These are phyloP conservation scores for Panagrolaimus sp. DNA, from an alignment of 1,140 invertebrate genomes.

Conservation along the genomic window DNA sequence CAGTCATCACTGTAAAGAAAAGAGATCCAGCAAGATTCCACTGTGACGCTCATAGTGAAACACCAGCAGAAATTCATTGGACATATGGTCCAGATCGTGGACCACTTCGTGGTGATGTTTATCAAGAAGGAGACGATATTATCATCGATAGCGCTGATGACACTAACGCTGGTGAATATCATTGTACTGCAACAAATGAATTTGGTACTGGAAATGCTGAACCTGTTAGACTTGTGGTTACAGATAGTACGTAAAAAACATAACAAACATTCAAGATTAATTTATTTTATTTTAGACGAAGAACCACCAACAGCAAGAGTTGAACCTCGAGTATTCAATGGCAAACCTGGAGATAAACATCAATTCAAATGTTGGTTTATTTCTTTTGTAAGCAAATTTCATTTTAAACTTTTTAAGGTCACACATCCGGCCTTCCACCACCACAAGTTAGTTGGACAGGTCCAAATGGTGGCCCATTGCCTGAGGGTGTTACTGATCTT, in stretches of 20 bases:
- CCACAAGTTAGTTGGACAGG: slow-evolving; percentile 41
- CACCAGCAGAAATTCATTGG: slow-evolving; percentile 52
- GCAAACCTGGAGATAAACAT: slow-evolving; percentile 50
- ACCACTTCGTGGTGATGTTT: slow-evolving; percentile 43
- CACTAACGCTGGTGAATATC: slow-evolving; percentile 43
- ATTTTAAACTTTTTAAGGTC: not conserved
- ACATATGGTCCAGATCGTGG: slow-evolving; percentile 40
- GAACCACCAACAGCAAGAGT: slow-evolving; percentile 54
- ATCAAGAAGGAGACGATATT: slow-evolving; percentile 49
- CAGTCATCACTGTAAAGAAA: slow-evolving; percentile 45
- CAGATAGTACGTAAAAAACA: slow-evolving; percentile 37
- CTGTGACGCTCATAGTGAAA: slow-evolving; percentile 47
- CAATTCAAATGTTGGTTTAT: slow-evolving; percentile 54
- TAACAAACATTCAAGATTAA: not conserved
- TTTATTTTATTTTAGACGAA: slow-evolving; percentile 43
- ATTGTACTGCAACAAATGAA: slow-evolving; percentile 53
- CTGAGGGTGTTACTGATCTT: slow-evolving; percentile 50
- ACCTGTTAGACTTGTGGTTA: slow-evolving; percentile 50
- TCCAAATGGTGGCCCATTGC: slow-evolving; percentile 40
- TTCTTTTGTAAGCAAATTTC: not conserved
- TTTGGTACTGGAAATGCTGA: slow-evolving; percentile 48
- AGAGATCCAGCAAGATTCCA: slow-evolving; percentile 52
- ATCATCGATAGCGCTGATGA: slow-evolving; percentile 45
- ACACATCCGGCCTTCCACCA: slow-evolving; percentile 10
- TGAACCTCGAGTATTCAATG: slow-evolving; percentile 57